Evolutionary conservation across 1,140 invertebrate species (phyloP), one percentile per base, ranked within the genome.

Genomic region (Drosophila micromelanica): DNA sequence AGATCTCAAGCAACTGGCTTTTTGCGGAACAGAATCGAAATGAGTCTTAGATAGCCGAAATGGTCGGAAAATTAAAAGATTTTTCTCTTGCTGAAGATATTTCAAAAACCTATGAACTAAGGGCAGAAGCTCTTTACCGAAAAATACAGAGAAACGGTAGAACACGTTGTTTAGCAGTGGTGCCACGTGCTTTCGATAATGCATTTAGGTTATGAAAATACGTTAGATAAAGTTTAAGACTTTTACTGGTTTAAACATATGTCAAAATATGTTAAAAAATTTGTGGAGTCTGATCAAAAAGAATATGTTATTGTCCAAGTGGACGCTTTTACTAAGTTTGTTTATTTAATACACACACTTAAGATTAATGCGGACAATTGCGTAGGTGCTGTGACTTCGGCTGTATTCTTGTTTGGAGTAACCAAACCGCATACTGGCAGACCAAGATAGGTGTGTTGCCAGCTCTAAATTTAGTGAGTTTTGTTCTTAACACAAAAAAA

Each of bases 111-210:
- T 30, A 56, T 27, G 54, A 56, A 27, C 20, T 20, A 5, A 54
- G 32, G 15, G 9, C 38, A 68, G 76, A 73, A 73, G 46, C 57
- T 76, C 13, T 49, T 91, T 69, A 71, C 35, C 71, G 85, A n/a
- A 90, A 77, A 43, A 70, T 43, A 46, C 42, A 74, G 9, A 63
- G 65, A 12, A 74, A n/a, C n/a, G n/a, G n/a, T n/a, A n/a, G n/a
- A n/a, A n/a, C n/a, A n/a, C n/a, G n/a, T n/a, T n/a, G n/a, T n/a
- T n/a, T n/a, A n/a, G n/a, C n/a, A n/a, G n/a, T n/a, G n/a, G n/a
- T n/a, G n/a, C n/a, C n/a, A n/a, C n/a, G n/a, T n/a, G n/a, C n/a
- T n/a, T n/a, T n/a, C n/a, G n/a, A n/a, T n/a, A n/a, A n/a, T n/a
- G n/a, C n/a, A n/a, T n/a, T n/a, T n/a, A n/a, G n/a, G n/a, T n/a